A percentile compares a stretch with the other conserved stretches of the same genome.
These are phyloP conservation scores for Apteryx owenii DNA, from an alignment of 2,113 vertebrate species.

Conservation along the genomic window DNA sequence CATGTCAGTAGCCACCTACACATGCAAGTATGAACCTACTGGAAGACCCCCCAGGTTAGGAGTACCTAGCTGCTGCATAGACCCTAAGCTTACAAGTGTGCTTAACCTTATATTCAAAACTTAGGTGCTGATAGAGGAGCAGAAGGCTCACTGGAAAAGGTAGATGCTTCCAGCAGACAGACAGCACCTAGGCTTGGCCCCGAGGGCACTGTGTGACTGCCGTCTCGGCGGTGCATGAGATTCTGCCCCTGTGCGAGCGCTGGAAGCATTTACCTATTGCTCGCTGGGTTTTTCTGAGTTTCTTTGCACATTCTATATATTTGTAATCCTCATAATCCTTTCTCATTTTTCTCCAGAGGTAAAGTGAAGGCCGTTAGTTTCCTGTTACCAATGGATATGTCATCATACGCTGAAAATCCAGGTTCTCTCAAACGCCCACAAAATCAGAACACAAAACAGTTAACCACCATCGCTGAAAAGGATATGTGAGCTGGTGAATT, in stretches of 20 bases:
- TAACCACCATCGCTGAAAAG: constrained; percentile 81
- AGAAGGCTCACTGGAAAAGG: rapidly evolving
- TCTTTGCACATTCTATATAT: neutral
- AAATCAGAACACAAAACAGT: constrained; percentile 71
- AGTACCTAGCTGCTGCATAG: rapidly evolving
- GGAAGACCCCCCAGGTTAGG: neutral
- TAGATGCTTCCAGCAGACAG: neutral
- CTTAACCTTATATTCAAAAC: rapidly evolving
- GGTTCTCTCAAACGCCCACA: constrained; percentile 69
- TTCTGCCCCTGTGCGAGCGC: neutral
- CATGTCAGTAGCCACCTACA: neutral
- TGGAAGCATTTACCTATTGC: neutral
- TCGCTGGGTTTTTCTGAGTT: neutral
- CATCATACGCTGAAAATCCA: constrained; percentile 78
- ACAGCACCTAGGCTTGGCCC: neutral
- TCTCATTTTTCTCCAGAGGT: constrained; percentile 76
- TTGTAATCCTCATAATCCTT: neutral
- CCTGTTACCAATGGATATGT: constrained; percentile 84
- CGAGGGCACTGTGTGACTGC: neutral
- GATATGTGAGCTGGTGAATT: constrained; percentile 74
- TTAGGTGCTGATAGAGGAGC: rapidly evolving
- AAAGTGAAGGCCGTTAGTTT: constrained; percentile 94
- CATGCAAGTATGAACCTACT: neutral
- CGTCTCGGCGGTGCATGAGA: neutral
- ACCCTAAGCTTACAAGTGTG: neutral